Evolutionary conservation across 2,888 invertebrate species (phyloP).

Genomic region (Sthenelais limicola): DNA sequence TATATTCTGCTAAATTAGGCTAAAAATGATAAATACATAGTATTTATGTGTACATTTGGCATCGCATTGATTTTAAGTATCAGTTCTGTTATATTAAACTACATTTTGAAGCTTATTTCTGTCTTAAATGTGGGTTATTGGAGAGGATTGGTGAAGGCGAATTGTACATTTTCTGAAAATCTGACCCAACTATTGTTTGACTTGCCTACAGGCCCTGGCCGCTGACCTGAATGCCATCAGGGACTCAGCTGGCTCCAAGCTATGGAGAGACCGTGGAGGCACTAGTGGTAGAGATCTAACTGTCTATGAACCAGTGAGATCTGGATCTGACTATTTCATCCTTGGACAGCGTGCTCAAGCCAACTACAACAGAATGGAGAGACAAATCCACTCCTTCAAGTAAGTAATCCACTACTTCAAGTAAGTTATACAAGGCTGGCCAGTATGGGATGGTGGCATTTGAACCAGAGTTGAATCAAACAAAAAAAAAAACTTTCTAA

Average conservation of each 20-base stretch:
- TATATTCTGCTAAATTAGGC: no score
- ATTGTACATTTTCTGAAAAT: no score
- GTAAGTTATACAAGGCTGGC: neutral
- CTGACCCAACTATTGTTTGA: no score
- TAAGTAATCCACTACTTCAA: neutral
- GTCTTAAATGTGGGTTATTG: no score
- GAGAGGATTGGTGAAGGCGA: no score
- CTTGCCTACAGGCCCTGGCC: neutral
- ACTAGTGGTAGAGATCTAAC: slow-evolving; percentile 15
- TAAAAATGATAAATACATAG: no score
- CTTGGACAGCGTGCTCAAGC: slow-evolving; percentile 12
- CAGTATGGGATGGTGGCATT: neutral
- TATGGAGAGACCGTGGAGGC: slow-evolving; percentile 21
- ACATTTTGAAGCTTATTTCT: no score
- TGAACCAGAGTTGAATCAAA: no score
- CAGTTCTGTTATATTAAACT: no score
- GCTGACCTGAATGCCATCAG: neutral
- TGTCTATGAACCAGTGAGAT: slow-evolving; percentile 2
- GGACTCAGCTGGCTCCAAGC: neutral
- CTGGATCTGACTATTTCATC: neutral
- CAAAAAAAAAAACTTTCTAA: no score
- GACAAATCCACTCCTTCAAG: slow-evolving; percentile 7
- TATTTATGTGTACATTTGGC: no score
- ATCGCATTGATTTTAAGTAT: no score
- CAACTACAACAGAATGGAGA: slow-evolving; percentile 3